Evolutionary conservation across 2,888 invertebrate genomes (phyloP).

Genomic region (Iselma pallidipennis): DNA sequence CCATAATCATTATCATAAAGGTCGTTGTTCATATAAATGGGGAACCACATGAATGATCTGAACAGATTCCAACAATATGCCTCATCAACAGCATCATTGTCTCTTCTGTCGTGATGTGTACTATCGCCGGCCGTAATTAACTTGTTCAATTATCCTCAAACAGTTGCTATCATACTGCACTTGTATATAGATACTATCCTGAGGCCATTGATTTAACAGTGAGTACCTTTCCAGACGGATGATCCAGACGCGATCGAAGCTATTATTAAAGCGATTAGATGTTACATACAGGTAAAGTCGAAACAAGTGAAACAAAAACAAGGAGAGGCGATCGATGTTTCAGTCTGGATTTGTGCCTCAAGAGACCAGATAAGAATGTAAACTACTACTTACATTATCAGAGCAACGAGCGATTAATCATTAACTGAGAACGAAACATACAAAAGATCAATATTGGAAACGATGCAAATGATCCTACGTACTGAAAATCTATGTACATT

Average conservation of each 20-base stretch:
- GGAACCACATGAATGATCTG: slow-evolving; percentile 29
- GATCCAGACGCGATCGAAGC: neutral
- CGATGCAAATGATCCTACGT: too few relatives aligned
- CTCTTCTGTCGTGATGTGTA: slow-evolving; percentile 18
- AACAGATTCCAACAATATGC: slow-evolving; percentile 23
- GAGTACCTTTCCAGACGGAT: neutral
- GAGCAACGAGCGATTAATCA: too few relatives aligned
- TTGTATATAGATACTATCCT: neutral
- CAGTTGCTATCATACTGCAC: neutral
- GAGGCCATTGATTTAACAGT: neutral
- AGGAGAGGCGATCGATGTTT: too few relatives aligned
- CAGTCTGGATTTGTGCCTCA: too few relatives aligned
- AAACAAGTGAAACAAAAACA: too few relatives aligned
- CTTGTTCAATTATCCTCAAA: slow-evolving; percentile 22
- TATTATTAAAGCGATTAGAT: neutral
- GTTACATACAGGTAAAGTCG: neutral
- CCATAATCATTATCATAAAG: neutral
- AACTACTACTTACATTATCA: too few relatives aligned
- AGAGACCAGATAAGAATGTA: too few relatives aligned
- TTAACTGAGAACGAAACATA: too few relatives aligned
- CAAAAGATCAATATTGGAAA: too few relatives aligned
- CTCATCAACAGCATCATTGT: slow-evolving; percentile 24
- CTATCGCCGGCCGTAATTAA: slow-evolving; percentile 22
- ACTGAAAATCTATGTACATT: slow-evolving; percentile 21
- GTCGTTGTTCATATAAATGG: slow-evolving; percentile 5